These are phyloP conservation scores for Calliphora vicina DNA, from an alignment of 1,140 invertebrate species.

Conservation along the genomic window DNA sequence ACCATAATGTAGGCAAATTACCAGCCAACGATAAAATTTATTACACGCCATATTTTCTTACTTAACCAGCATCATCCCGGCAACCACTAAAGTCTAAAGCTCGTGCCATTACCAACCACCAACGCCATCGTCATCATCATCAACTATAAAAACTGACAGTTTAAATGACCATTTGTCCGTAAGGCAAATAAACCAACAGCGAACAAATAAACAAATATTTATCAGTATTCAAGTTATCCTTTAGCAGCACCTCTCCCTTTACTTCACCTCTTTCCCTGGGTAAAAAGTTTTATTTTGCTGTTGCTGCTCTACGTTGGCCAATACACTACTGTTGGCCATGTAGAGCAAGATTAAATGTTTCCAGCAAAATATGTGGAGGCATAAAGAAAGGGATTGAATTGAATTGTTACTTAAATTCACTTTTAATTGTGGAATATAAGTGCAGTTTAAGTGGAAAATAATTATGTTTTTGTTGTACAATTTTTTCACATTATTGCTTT, in stretches of 20 bases:
- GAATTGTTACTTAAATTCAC: too few species aligned
- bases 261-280: too few species aligned
- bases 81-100: neutral
- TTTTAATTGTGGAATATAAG: too few species aligned
- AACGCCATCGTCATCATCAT: neutral
- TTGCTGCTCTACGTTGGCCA: too few species aligned
- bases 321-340: too few species aligned
- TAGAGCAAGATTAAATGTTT: too few species aligned
- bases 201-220: neutral
- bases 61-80: neutral
- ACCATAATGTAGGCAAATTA: slow-evolving; percentile 7
- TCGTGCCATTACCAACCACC: neutral
- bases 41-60: slow-evolving; percentile 5
- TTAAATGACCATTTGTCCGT: slow-evolving; percentile 4
- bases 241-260: neutral
- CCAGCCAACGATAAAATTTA: neutral
- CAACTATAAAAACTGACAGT: neutral
- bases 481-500: too few species aligned
- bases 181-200: neutral
- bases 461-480: too few species aligned
- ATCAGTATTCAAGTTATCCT: neutral
- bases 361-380: too few species aligned
- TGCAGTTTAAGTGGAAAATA: too few species aligned
- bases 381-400: too few species aligned
- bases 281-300: too few species aligned